Evolutionary conservation across 2,888 invertebrate genomes (phyloP), one percentile per base, ranked within the genome.

Genomic region (Pandemis heparana): DNA sequence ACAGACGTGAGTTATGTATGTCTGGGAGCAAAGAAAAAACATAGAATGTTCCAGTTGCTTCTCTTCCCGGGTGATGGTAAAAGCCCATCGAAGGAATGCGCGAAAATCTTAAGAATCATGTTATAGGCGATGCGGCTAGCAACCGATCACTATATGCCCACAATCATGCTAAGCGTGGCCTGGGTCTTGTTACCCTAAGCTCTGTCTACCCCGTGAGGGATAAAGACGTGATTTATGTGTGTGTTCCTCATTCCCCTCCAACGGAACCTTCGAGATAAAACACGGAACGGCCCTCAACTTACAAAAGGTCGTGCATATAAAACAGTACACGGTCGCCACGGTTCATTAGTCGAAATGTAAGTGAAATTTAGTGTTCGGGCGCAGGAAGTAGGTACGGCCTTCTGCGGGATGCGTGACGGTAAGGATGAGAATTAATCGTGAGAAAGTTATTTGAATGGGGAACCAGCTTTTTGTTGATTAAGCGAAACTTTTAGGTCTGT

Each of bases 341-440:
- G 77, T 76, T 72, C 77, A 80, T 80, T 76, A 75, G 65, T 38
- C 56, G 61, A 43, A 75, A 43, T 64, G 71, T 76, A 75, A 79
- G 77, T 78, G 78, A 78, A 79, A 77, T 77, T 78, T 75, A 77
- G 77, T 77, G 76, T 77, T 77, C 74, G 59, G 71, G 43, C 53
- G 56, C 46, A 39, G 61, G 65, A 65, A 74, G 70, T 60, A 62
- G 67, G 70, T 63, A 63, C 68, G 71, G 71, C 71, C 71, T 75
- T 69, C 63, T 56, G 51, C 68, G 61, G 63, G 71, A 65, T 14
- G 23, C 71, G 75, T 76, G 69, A 76, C 73, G 63, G 63, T 38
- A 41, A n/a, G 16, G 48, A 59, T 67, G 67, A 14, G 41, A 67
- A 72, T 63, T 48, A 59, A 68, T 63, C 46, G 56, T 72, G 72